Percentiles rank a stretch among this genome's conserved stretches.
Evolutionary conservation across 2,797 vertebrate genomes (phyloP).

Genomic region (Erethizon dorsatum): DNA sequence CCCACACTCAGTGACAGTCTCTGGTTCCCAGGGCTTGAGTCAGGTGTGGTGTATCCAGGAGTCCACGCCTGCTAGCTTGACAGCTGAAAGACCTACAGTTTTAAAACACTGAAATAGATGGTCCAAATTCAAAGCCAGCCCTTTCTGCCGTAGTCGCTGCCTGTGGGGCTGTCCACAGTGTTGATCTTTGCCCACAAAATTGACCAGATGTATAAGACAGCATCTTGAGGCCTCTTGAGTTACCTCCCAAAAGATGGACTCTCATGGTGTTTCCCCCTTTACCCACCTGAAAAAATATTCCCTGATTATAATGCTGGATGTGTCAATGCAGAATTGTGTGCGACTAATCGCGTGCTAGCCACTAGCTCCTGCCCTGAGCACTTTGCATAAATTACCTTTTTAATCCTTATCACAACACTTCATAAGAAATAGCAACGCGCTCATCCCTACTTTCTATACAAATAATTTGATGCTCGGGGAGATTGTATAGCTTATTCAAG

Average conservation of each 20-base stretch:
- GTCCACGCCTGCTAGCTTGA: too few relatives aligned
- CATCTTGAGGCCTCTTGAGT: conserved; percentile 26
- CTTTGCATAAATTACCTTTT: conserved; percentile 70
- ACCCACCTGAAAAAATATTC: not conserved
- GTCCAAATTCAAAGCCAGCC: not conserved
- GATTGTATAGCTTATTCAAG: conserved; percentile 54
- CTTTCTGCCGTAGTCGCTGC: not conserved
- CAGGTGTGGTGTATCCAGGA: too few relatives aligned
- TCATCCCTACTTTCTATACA: conserved; percentile 69
- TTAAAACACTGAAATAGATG: not conserved
- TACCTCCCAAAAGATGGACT: not conserved
- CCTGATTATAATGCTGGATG: not conserved
- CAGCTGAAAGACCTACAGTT: not conserved
- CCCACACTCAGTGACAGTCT: too few relatives aligned
- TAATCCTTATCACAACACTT: conserved; percentile 34
- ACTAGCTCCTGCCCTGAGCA: not conserved
- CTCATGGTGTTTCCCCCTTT: conserved; percentile 31
- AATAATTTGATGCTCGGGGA: conserved; percentile 57
- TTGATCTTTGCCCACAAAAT: conserved; percentile 51
- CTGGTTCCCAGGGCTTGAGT: too few relatives aligned
- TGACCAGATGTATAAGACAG: not conserved
- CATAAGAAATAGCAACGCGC: conserved; percentile 37
- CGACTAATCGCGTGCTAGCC: not conserved
- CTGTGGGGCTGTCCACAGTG: conserved; percentile 37
- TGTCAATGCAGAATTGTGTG: not conserved